phyloP scores from a whole-genome alignment of 2,888 invertebrate genomes.

The Lepidonotus clava region DNA sequence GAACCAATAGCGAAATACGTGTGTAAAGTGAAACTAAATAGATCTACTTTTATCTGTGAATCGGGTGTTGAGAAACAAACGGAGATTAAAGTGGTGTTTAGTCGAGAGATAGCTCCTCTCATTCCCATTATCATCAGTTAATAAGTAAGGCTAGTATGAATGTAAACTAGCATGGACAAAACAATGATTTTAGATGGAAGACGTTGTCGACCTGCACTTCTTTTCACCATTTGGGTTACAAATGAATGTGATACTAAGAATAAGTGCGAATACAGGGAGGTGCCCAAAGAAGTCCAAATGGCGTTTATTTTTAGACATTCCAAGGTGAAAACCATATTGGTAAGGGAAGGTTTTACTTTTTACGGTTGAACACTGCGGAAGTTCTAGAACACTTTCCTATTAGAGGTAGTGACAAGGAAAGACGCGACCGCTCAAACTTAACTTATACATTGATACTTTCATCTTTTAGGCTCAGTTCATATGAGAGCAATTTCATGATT shows the following conservation, averaged over 20 bases:
- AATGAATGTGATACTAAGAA: conserved; percentile 17
- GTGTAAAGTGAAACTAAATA: background rate
- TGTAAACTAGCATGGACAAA: too few species aligned
- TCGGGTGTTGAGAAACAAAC: too few species aligned
- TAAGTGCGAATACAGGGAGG: background rate
- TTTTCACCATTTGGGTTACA: background rate
- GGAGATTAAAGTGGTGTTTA: background rate
- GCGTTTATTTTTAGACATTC: conserved; percentile 26
- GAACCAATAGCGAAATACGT: background rate
- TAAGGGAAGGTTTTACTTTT: background rate
- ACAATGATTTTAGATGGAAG: too few species aligned
- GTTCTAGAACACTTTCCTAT: too few species aligned
- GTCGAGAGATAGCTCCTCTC: background rate
- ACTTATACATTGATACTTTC: too few species aligned
- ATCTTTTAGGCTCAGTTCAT: too few species aligned
- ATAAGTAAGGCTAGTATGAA: background rate
- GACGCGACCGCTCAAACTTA: too few species aligned
- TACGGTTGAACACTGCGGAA: background rate
- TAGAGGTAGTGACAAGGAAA: too few species aligned
- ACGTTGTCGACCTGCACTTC: too few species aligned
- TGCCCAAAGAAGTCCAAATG: background rate
- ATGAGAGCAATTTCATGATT: too few species aligned
- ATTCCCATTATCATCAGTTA: too few species aligned
- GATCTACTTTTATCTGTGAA: background rate
- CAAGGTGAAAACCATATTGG: background rate